Base-by-base conservation (phyloP, 2,888 invertebrate genomes). In the Stramonita haemastoma region DNA sequence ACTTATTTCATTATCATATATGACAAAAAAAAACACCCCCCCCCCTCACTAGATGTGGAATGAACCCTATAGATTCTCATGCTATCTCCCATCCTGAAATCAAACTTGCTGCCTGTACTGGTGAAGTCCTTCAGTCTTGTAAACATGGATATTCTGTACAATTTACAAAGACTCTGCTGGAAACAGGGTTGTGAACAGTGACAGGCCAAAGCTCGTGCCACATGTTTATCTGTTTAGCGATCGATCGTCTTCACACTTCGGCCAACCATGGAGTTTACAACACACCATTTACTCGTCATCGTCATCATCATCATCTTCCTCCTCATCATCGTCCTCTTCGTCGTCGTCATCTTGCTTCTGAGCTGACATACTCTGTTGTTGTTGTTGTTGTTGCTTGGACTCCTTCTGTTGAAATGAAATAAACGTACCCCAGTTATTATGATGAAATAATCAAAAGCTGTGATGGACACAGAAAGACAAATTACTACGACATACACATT, bases 241-340 rank as follows among this genome's bases (percentile, higher is more conserved):
- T 73, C 29, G 26, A 5, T 73, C 6, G 13, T 73, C 73, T 73
- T 73, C 13, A 79, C 73, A 79, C 26, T 79, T 32, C 32, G 77
- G 77, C 77, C 77, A 79, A 32, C 34, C 32, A 32, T 32, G 1
- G n/a, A 32, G 34, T 34, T 32, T 32, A 34, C 77, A 77, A 8
- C 6, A 22, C 77, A 79, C 77, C 32, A 32, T 32, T 73, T 93
- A 92, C 0, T 93, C 93, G 0, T 93, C 93, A 19, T 93, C 93
- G 4, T 93, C 93, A 11, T 93, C 93, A 0, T 93, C 93, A 0
- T 94, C 93, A 13, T 92, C 92, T 0, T 91, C 92, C 4, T 92
- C 92, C 0, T 91, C 92, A 0, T 91, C 91, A 6, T 92, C 92
- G 0, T 91, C 92, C 6, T 91, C 91, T 1, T 90, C 90, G 5